phyloP scores from a whole-genome alignment of 1,140 invertebrate species.

The Prorops nasuta region DNA sequence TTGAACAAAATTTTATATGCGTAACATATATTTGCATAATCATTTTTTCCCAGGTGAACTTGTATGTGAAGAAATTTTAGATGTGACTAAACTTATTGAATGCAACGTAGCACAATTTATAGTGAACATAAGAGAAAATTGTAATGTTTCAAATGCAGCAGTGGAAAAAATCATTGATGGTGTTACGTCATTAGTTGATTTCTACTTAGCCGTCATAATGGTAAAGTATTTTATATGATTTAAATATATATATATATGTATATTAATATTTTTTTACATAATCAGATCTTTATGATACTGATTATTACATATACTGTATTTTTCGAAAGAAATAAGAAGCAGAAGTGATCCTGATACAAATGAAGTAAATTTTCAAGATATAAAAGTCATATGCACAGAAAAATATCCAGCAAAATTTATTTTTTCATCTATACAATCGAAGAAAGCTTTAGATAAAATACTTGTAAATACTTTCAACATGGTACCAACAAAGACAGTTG shows the following conservation, averaged over 20 bases:
- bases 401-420: not conserved
- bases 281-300: too few relatives aligned
- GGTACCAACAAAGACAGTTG: not conserved
- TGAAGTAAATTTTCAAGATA: not conserved
- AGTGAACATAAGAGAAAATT: conserved; percentile 21
- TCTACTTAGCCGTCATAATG: conserved; percentile 1
- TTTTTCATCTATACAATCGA: not conserved
- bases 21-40: too few relatives aligned
- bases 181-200: conserved; percentile 1
- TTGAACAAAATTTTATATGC: too few relatives aligned
- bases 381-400: not conserved
- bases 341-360: not conserved
- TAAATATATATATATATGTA: not conserved
- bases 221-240: not conserved
- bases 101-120: conserved; percentile 18
- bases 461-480: not conserved
- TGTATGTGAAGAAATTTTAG: too few relatives aligned
- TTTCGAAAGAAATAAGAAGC: not conserved
- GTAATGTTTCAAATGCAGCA: conserved; percentile 14
- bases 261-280: not conserved
- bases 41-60: too few relatives aligned
- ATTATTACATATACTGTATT: not conserved
- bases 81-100: conserved; percentile 5
- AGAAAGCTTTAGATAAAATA: not conserved
- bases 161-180: conserved; percentile 12